Percentiles rank a stretch among this genome's conserved stretches.
Evolutionary conservation across 2,888 invertebrate genomes (phyloP).

Genomic region (Lampropteryx suffumata): DNA sequence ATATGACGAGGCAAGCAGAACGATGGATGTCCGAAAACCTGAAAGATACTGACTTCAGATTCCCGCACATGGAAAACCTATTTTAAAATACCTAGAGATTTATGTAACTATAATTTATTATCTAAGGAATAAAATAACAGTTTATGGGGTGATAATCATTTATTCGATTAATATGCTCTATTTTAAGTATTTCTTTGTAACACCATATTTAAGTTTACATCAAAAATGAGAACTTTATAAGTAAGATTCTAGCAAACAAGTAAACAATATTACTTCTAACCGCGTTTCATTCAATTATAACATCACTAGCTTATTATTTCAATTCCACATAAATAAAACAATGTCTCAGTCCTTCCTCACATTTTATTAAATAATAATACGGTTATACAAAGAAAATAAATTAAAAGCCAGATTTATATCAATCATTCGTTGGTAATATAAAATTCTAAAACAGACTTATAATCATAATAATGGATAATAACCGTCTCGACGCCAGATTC

Average conservation of each 20-base stretch:
- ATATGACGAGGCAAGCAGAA: constrained; percentile 86
- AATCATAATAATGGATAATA: constrained; percentile 71
- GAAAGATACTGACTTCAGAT: constrained; percentile 81
- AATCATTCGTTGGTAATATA: constrained; percentile 82
- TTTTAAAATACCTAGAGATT: constrained; percentile 7
- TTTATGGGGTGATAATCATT: constrained; percentile 73
- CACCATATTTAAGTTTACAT: constrained; percentile 79
- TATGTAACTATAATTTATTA: constrained; percentile 5
- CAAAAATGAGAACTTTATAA: constrained; percentile 58
- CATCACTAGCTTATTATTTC: constrained; percentile 54
- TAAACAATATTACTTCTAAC: constrained; percentile 61
- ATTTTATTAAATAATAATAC: constrained; percentile 81
- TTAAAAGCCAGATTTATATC: constrained; percentile 80
- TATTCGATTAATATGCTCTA: constrained; percentile 80
- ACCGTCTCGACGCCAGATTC: constrained; percentile 44
- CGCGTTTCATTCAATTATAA: constrained; percentile 51
- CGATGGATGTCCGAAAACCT: constrained; percentile 87
- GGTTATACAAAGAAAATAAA: constrained; percentile 82
- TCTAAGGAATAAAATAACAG: constrained; percentile 51
- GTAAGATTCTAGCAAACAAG: constrained; percentile 63
- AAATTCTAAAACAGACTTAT: constrained; percentile 81
- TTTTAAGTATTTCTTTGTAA: constrained; percentile 79
- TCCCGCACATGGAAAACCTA: constrained; percentile 66
- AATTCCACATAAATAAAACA: constrained; percentile 75
- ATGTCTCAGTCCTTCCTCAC: constrained; percentile 77